Percentiles rank a stretch among this genome's conserved stretches.
These are phyloP conservation scores for Zaprionus nigranus DNA, from an alignment of 1,140 invertebrate genomes.

Conservation along the genomic window DNA sequence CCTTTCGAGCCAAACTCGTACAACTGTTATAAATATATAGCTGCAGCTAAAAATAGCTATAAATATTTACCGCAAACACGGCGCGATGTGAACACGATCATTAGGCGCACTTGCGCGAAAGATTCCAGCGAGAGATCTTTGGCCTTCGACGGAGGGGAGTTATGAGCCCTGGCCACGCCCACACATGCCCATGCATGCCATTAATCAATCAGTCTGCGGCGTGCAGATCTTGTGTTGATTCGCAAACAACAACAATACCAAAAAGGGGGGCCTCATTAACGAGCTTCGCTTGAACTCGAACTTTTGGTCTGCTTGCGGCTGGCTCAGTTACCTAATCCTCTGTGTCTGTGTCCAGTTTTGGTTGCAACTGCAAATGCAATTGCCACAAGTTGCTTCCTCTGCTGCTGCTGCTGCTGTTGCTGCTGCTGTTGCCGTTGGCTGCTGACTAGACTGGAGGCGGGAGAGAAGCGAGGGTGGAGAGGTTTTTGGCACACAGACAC, in stretches of 20 bases:
- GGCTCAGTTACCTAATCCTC: conserved; percentile 69
- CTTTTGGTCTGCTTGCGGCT: conserved; percentile 50
- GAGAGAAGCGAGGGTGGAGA: conserved; percentile 34
- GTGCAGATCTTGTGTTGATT: conserved; percentile 4
- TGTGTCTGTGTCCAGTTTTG: conserved; percentile 49
- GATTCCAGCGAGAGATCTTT: conserved; percentile 6
- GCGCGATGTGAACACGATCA: background rate
- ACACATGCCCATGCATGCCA: conserved; percentile 17
- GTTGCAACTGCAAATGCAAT: conserved; percentile 41
- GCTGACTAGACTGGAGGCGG: conserved; percentile 43
- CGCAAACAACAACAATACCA: conserved; percentile 5
- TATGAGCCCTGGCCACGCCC: conserved; percentile 20
- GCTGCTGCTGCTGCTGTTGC: conserved; percentile 17
- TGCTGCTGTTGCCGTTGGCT: conserved; percentile 21
- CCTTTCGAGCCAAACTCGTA: background rate
- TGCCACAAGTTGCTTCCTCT: conserved; percentile 66
- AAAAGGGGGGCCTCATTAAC: conserved; percentile 35
- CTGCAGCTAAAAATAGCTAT: background rate
- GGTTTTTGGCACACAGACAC: conserved; percentile 75
- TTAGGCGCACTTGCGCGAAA: background rate
- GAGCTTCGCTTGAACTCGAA: conserved; percentile 77
- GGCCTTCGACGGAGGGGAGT: conserved; percentile 7
- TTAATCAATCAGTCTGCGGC: conserved; percentile 3
- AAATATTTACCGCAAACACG: no score
- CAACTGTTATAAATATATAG: background rate